Evolutionary conservation across 2,113 vertebrate genomes (phyloP).

Genomic region (Aythya baeri): DNA sequence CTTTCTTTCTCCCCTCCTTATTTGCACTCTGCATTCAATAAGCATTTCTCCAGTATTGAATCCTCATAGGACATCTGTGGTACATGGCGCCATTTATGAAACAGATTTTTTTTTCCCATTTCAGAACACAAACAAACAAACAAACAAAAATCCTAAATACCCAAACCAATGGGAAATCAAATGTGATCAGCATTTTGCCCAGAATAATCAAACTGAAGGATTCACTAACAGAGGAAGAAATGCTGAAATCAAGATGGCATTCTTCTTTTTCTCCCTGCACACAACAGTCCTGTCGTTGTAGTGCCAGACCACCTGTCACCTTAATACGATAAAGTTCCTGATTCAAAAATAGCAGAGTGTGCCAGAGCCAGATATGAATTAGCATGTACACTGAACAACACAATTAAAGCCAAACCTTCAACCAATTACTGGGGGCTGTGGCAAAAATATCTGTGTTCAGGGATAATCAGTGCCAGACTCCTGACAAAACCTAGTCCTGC

Average conservation of each 20-base stretch:
- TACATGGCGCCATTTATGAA: not conserved
- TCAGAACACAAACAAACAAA: not conserved
- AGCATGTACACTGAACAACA: not conserved
- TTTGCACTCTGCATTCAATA: not conserved
- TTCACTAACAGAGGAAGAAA: not conserved
- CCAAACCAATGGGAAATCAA: not conserved
- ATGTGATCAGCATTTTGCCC: not conserved
- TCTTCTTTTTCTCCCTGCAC: not conserved
- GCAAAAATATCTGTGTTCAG: not conserved
- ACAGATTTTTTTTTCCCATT: not conserved
- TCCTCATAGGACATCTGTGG: not conserved
- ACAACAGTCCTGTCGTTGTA: not conserved
- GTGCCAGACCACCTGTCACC: constrained; percentile 21
- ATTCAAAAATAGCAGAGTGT: constrained; percentile 7
- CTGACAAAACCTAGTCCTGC: not conserved
- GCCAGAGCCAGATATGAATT: not conserved
- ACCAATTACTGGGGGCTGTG: not conserved
- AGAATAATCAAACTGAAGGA: not conserved
- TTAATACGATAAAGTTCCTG: not conserved
- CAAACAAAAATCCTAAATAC: not conserved
- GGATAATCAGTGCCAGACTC: not conserved
- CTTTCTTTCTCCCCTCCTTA: not conserved
- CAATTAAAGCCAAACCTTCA: not conserved
- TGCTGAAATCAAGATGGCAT: not conserved
- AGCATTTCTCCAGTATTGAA: not conserved